Evolutionary conservation across 2,888 invertebrate genomes (phyloP).

Genomic region (Sphaerophoria taeniata): DNA sequence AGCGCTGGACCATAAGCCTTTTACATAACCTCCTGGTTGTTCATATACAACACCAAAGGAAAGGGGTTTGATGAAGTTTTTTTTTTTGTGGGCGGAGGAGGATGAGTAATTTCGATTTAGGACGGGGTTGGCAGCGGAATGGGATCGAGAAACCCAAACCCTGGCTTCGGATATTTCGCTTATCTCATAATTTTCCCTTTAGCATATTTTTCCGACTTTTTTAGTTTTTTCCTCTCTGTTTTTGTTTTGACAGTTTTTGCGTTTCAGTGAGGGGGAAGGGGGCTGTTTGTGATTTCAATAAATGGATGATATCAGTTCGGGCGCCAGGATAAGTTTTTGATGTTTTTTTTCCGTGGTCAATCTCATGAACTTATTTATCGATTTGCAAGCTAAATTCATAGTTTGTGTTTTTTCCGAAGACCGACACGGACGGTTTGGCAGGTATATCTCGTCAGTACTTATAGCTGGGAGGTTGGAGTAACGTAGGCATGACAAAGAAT

Average conservation of each 20-base stretch:
- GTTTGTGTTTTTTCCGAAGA: background rate
- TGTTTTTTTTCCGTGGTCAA: conserved; percentile 60
- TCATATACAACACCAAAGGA: too few species aligned
- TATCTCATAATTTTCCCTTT: conserved; percentile 60
- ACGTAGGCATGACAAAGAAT: conserved; percentile 50
- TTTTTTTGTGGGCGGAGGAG: background rate
- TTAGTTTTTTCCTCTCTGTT: conserved; percentile 47
- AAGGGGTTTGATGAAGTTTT: background rate
- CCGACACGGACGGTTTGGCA: conserved; percentile 5
- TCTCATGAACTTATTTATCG: conserved; percentile 68
- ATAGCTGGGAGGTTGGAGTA: background rate
- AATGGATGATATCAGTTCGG: conserved; percentile 47
- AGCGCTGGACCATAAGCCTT: conserved; percentile 60
- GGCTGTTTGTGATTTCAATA: too few species aligned
- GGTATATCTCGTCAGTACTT: too few species aligned
- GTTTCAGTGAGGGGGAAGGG: conserved; percentile 54
- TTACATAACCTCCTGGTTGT: conserved; percentile 48
- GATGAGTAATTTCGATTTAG: conserved; percentile 44
- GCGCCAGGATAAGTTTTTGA: conserved; percentile 52
- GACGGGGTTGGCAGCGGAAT: conserved; percentile 22
- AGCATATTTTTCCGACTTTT: conserved; percentile 49
- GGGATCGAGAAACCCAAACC: conserved; percentile 1
- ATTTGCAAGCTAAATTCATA: conserved; percentile 30
- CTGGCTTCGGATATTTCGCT: conserved; percentile 45
- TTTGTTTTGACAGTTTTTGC: conserved; percentile 62